A percentile compares a stretch with the other conserved stretches of the same genome.
These are phyloP conservation scores for Ochropacha duplaris DNA, from an alignment of 2,888 invertebrate genomes.

Conservation along the genomic window DNA sequence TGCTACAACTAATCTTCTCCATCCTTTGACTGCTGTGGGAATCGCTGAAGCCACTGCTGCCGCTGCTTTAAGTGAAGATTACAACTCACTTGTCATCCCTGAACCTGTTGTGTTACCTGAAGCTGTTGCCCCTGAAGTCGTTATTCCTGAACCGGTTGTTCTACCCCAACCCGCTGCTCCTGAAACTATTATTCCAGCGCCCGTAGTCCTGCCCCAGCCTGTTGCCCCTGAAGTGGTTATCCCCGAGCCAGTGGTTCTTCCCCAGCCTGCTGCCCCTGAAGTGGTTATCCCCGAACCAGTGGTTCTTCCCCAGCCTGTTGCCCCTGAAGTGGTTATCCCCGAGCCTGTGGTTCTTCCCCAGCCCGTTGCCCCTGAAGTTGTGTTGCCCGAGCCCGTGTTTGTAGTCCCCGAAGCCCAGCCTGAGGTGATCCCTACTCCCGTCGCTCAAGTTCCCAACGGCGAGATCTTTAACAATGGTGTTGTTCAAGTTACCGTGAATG, in stretches of 20 bases:
- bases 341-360: constrained; percentile 20
- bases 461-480: constrained; percentile 62
- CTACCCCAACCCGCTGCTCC: constrained; percentile 13
- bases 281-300: constrained; percentile 20
- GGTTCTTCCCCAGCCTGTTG: constrained; percentile 19
- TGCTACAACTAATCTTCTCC: constrained; percentile 43
- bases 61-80: constrained; percentile 26
- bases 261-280: constrained; percentile 17
- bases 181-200: constrained; percentile 10
- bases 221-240: constrained; percentile 1
- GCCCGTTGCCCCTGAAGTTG: constrained; percentile 16
- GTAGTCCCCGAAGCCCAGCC: constrained; percentile 20
- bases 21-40: constrained; percentile 55
- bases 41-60: constrained; percentile 50
- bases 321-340: constrained; percentile 22
- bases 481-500: constrained; percentile 55
- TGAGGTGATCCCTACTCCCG: constrained; percentile 12
- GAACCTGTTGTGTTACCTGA: constrained; percentile 18
- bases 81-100: constrained; percentile 20
- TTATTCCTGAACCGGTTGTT: constrained; percentile 3
- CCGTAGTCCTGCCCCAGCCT: constrained; percentile 16
- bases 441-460: constrained; percentile 30
- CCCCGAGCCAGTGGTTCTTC: constrained; percentile 19
- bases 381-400: constrained; percentile 12
- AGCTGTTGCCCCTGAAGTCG: constrained; percentile 13